Evolutionary conservation across 2,113 vertebrate genomes (phyloP).

Genomic region (Lepisosteus oculatus): DNA sequence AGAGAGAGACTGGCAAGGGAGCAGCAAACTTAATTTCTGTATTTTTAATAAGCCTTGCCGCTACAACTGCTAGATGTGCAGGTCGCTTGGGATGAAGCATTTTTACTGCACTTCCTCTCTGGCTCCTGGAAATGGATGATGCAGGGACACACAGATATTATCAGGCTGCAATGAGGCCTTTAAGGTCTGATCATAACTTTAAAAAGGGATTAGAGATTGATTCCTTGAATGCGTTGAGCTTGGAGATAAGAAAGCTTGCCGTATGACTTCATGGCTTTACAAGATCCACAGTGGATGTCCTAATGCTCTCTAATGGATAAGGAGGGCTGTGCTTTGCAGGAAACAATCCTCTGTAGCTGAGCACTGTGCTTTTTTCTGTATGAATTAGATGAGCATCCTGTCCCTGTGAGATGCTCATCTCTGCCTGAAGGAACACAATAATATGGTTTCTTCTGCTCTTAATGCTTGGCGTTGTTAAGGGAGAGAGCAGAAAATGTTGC

Average conservation of each 20-base stretch:
- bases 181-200: too few relatives aligned
- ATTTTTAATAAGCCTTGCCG: too few relatives aligned
- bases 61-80: too few relatives aligned
- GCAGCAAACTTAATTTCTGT: too few relatives aligned
- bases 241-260: background rate
- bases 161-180: too few relatives aligned
- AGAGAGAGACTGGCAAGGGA: too few relatives aligned
- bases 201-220: background rate
- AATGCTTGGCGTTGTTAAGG: constrained; percentile 34
- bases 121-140: too few relatives aligned
- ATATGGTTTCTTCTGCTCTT: constrained; percentile 50
- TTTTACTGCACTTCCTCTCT: too few relatives aligned
- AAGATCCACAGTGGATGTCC: background rate
- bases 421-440: constrained; percentile 47
- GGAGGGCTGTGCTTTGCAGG: background rate
- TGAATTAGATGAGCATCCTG: background rate
- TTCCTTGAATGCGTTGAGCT: background rate
- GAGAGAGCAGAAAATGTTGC: constrained; percentile 10
- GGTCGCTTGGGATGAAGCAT: too few relatives aligned
- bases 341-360: too few relatives aligned
- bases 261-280: constrained; percentile 5
- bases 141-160: too few relatives aligned
- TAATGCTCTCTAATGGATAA: constrained; percentile 4
- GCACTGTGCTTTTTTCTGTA: too few relatives aligned
- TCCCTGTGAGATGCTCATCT: constrained; percentile 55